These are phyloP conservation scores for Thunnus maccoyii DNA, from an alignment of 2,113 vertebrate species.

Conservation along the genomic window DNA sequence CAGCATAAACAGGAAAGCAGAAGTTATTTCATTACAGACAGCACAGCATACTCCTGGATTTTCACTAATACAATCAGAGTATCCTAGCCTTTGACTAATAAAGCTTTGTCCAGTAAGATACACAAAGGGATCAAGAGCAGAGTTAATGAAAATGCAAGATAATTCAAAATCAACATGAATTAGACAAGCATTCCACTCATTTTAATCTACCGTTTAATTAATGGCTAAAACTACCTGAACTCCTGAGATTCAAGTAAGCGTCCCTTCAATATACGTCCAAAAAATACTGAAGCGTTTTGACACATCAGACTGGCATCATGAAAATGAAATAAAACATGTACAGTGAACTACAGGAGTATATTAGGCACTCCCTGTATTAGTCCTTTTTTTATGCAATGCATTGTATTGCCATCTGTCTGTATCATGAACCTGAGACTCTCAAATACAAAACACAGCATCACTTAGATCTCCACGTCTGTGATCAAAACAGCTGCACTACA, in stretches of 20 bases:
- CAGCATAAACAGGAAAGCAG: conserved; percentile 26
- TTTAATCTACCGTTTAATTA: conserved; percentile 14
- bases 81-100: conserved; percentile 26
- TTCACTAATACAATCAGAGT: conserved; percentile 7
- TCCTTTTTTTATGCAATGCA: conserved; percentile 2
- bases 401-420: conserved; percentile 22
- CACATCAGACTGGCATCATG: conserved; percentile 26
- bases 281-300: conserved; percentile 26
- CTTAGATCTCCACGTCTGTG: not conserved
- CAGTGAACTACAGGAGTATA: not conserved
- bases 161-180: conserved; percentile 39
- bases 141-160: conserved; percentile 25
- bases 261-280: conserved; percentile 26
- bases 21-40: conserved; percentile 49
- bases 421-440: conserved; percentile 56
- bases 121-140: conserved; percentile 19
- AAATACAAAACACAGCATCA: conserved; percentile 15
- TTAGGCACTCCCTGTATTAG: not conserved
- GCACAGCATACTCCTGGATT: conserved; percentile 24
- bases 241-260: conserved; percentile 33
- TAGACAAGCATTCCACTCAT: conserved; percentile 5
- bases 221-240: not conserved
- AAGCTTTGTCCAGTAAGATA: conserved; percentile 46
- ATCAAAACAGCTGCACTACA: conserved; percentile 4
- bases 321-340: not conserved